Percentiles rank a stretch among this genome's conserved stretches.
Evolutionary conservation across 2,113 vertebrate genomes (phyloP).

Genomic region (Lathamus discolor): DNA sequence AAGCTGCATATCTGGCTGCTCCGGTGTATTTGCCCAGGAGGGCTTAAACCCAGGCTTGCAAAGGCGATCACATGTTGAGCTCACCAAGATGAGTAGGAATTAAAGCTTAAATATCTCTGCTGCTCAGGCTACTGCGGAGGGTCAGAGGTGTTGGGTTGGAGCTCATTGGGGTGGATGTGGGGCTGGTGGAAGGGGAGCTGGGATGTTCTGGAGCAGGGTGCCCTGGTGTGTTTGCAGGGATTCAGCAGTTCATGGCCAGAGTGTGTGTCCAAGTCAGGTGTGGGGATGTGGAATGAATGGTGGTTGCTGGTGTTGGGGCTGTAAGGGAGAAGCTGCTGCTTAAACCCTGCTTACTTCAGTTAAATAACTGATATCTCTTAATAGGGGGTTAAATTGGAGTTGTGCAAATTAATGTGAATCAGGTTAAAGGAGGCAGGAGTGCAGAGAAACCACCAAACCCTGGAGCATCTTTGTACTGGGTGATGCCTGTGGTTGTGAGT

Average conservation of each 20-base stretch:
- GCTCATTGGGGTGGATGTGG: accelerated
- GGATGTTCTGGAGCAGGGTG: not conserved
- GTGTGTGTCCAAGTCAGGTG: too few species aligned
- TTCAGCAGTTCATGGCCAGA: accelerated
- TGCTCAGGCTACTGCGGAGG: not conserved
- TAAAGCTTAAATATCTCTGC: not conserved
- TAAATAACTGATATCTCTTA: not conserved
- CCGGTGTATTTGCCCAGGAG: not conserved
- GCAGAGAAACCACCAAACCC: not conserved
- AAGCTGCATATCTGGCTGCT: not conserved
- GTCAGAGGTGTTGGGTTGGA: not conserved
- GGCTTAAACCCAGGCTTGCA: not conserved
- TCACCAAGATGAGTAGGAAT: not conserved
- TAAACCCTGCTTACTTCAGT: not conserved
- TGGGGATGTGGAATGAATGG: accelerated
- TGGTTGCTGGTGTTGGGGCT: not conserved
- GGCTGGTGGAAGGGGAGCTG: not conserved
- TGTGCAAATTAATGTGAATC: not conserved
- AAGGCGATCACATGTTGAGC: not conserved
- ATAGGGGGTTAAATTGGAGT: not conserved
- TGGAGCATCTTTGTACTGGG: not conserved
- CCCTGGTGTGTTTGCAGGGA: not conserved
- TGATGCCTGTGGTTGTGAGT: accelerated
- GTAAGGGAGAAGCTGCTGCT: not conserved
- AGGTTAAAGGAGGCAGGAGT: not conserved